These are phyloP conservation scores for Abramis brama DNA, from an alignment of 2,113 vertebrate species.

Conservation along the genomic window DNA sequence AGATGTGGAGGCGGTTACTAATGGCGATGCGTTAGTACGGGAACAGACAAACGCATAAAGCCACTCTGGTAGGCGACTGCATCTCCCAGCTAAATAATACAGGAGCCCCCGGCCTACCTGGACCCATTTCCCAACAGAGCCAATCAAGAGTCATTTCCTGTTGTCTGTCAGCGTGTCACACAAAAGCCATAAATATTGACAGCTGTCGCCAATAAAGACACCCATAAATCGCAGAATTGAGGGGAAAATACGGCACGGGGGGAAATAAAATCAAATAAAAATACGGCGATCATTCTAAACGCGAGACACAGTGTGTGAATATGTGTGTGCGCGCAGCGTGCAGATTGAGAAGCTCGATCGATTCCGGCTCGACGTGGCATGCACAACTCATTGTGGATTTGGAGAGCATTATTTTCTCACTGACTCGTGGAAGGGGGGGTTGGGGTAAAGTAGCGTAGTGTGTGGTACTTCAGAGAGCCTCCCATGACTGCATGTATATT, in stretches of 20 bases:
- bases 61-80: constrained; percentile 42
- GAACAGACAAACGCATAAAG: constrained; percentile 26
- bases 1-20: background rate
- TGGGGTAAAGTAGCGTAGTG: constrained; percentile 48
- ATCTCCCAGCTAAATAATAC: constrained; percentile 69
- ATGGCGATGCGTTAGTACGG: constrained; percentile 8
- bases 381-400: constrained; percentile 67
- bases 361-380: constrained; percentile 56
- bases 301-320: constrained; percentile 2
- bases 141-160: constrained; percentile 63
- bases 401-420: constrained; percentile 68
- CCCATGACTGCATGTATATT: constrained; percentile 82
- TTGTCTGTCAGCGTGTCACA: constrained; percentile 57
- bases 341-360: constrained; percentile 69
- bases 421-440: constrained; percentile 51
- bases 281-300: constrained; percentile 45
- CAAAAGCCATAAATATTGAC: constrained; percentile 56
- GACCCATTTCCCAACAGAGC: constrained; percentile 51
- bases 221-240: constrained; percentile 54
- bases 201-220: constrained; percentile 50
- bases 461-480: constrained; percentile 82
- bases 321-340: constrained; percentile 33
- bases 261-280: constrained; percentile 59
- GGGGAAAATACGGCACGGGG: constrained; percentile 45
- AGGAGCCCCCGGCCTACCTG: constrained; percentile 54